phyloP scores from a whole-genome alignment of 2,113 vertebrate species.

The Zeus faber region DNA sequence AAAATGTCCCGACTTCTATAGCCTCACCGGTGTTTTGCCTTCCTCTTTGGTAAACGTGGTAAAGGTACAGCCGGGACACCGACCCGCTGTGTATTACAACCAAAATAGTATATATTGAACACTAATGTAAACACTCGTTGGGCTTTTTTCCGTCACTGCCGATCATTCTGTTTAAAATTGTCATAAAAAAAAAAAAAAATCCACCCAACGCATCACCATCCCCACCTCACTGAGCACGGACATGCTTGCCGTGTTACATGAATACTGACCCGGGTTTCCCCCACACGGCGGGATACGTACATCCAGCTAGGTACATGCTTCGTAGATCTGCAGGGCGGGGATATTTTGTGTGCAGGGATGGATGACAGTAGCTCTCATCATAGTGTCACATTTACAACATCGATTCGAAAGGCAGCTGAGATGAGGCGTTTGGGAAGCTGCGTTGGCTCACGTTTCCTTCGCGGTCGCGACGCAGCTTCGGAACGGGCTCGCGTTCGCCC shows the following conservation, averaged over 20 bases:
- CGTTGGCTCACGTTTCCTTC: no score
- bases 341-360: background rate
- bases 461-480: no score
- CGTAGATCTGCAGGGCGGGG: background rate
- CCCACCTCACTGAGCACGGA: no score
- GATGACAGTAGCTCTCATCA: background rate
- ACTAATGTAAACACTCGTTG: conserved; percentile 8
- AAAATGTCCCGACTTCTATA: background rate
- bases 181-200: background rate
- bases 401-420: background rate
- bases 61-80: background rate
- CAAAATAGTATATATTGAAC: conserved; percentile 27
- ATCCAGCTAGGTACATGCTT: background rate
- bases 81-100: background rate
- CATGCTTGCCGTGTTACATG: background rate
- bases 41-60: conserved; percentile 49
- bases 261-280: background rate
- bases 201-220: no score
- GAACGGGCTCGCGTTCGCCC: no score
- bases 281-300: background rate
- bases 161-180: background rate
- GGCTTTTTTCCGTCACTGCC: conserved; percentile 2
- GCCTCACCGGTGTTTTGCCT: conserved; percentile 7
- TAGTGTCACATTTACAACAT: background rate
- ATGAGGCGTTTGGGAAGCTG: background rate